Evolutionary conservation across 2,797 vertebrate genomes (phyloP).

Genomic region (Pseudotriccus pelzelni): DNA sequence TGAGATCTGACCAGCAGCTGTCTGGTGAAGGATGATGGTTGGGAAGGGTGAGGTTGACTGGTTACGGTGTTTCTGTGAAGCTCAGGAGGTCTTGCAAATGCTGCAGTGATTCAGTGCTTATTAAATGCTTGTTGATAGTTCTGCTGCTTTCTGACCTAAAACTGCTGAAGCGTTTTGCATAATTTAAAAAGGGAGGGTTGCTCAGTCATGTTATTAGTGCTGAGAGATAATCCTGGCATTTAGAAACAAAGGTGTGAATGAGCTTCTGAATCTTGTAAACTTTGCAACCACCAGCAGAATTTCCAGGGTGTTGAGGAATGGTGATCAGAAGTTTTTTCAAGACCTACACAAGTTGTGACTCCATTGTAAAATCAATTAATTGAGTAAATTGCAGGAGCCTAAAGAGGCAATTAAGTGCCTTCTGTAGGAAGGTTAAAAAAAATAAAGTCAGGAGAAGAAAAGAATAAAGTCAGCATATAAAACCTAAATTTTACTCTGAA

Average conservation of each 20-base stretch:
- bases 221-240: not conserved
- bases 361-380: not conserved
- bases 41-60: not conserved
- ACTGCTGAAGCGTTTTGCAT: not conserved
- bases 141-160: conserved; percentile 27
- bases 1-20: not conserved
- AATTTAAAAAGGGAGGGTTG: not conserved
- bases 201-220: not conserved
- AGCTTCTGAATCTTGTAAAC: not conserved
- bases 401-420: not conserved
- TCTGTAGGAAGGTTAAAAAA: not conserved
- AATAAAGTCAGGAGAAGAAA: too few species aligned
- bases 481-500: not conserved
- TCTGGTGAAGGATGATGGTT: fast-evolving
- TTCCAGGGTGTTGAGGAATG: not conserved
- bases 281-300: not conserved
- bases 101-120: not conserved
- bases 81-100: not conserved
- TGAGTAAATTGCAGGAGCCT: not conserved
- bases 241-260: not conserved
- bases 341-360: not conserved
- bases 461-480: not conserved
- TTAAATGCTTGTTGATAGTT: not conserved
- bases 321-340: not conserved
- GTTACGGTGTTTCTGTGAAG: not conserved